Evolutionary conservation across 2,113 vertebrate species (phyloP).

Genomic region (Nyctibius bracteatus): DNA sequence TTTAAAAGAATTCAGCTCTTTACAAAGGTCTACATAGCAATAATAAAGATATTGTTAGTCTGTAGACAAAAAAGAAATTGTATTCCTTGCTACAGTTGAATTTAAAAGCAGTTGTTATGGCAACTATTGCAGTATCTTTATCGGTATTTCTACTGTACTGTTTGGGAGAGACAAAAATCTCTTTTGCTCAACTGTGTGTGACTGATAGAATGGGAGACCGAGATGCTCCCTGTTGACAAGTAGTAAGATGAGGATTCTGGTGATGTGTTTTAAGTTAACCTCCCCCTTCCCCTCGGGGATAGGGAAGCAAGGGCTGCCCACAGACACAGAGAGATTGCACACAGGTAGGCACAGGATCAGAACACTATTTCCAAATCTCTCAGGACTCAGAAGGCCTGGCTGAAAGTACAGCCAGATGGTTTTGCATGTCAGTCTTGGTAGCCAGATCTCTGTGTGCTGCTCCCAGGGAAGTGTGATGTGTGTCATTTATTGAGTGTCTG

Average conservation of each 20-base stretch:
- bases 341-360: neutral
- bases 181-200: neutral
- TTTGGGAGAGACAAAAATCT: neutral
- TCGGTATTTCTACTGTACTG: neutral
- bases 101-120: conserved; percentile 53
- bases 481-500: neutral
- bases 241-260: neutral
- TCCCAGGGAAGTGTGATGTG: neutral
- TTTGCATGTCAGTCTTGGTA: neutral
- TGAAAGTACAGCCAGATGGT: neutral
- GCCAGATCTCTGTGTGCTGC: neutral
- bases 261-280: neutral
- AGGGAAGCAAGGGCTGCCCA: neutral
- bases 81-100: neutral
- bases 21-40: neutral
- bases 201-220: neutral
- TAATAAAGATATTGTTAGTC: neutral
- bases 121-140: conserved; percentile 8
- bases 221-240: neutral
- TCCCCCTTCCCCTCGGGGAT: neutral
- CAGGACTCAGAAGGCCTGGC: neutral
- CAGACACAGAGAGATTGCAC: neutral
- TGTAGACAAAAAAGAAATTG: neutral
- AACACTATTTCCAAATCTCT: neutral
- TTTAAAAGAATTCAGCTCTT: neutral